Conservation (phyloP, 2,797 vertebrate genomes). For the Epinephelus awoara region DNA sequence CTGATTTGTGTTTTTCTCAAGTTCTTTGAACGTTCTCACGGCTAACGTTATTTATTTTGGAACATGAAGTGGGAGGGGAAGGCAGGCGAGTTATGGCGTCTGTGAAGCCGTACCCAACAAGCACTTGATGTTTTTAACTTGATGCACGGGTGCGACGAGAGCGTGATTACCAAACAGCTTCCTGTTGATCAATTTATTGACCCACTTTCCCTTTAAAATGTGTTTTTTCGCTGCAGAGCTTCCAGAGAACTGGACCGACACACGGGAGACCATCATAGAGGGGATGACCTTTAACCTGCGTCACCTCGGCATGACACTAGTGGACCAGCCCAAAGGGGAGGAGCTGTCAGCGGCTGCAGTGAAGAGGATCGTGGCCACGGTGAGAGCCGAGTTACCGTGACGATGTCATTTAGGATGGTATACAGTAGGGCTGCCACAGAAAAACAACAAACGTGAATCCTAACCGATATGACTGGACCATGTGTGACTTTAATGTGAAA, state of each 20-base stretch:
- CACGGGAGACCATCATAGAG: slow-evolving; percentile 93
- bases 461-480: no score
- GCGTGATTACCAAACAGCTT: neutral
- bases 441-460: no score
- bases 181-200: slow-evolving; percentile 22
- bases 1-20: slow-evolving; percentile 53
- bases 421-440: no score
- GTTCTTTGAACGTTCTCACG: slow-evolving; percentile 36
- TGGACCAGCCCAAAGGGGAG: slow-evolving; percentile 97
- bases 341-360: slow-evolving; percentile 92
- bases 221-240: slow-evolving; percentile 86
- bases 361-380: slow-evolving; percentile 94
- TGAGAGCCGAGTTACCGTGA: slow-evolving; percentile 75
- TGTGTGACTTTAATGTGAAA: no score
- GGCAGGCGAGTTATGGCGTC: neutral
- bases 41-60: slow-evolving; percentile 41
- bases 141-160: neutral
- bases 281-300: slow-evolving; percentile 96
- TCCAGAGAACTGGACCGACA: slow-evolving; percentile 98
- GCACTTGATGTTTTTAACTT: slow-evolving; percentile 39
- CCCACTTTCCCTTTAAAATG: neutral
- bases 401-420: no score
- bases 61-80: slow-evolving; percentile 16
- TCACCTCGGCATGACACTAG: slow-evolving; percentile 95
- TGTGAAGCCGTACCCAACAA: slow-evolving; percentile 15